Conservation (phyloP, 2,113 vertebrate species). For the Empidonax alnorum region DNA sequence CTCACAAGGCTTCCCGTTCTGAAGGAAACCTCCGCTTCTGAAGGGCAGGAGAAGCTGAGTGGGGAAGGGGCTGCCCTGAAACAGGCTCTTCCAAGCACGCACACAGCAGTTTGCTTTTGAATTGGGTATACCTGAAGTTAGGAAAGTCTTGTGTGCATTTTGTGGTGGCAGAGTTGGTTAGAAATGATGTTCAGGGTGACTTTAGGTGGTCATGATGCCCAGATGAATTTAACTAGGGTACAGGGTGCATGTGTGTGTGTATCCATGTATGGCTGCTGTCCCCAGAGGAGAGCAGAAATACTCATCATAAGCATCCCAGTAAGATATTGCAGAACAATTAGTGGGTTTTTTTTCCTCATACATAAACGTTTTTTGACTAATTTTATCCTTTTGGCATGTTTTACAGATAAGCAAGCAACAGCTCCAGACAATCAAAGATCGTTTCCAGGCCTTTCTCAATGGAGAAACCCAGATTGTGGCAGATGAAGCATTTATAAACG, state of each 20-base stretch:
- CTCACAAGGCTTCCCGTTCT: fast-evolving
- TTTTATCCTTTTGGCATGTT: slow-evolving; percentile 40
- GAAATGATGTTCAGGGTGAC: neutral
- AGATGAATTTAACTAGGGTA: neutral
- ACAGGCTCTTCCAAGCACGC: neutral
- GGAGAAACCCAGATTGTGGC: slow-evolving; percentile 98
- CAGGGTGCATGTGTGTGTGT: neutral
- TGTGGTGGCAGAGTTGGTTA: neutral
- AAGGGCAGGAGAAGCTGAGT: neutral
- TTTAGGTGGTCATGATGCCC: neutral
- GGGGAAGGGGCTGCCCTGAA: neutral
- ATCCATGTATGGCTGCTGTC: fast-evolving
- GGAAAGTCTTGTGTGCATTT: neutral
- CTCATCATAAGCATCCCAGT: neutral
- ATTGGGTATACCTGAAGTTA: neutral
- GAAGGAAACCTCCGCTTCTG: neutral
- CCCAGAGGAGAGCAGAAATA: neutral
- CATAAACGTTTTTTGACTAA: neutral
- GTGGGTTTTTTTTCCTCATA: neutral
- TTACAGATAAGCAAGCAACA: slow-evolving; percentile 96
- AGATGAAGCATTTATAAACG: slow-evolving; percentile 98
- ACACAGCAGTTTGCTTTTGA: neutral
- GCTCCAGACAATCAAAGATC: slow-evolving; percentile 95
- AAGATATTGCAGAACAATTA: neutral
- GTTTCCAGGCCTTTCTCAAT: slow-evolving; percentile 94